Evolutionary conservation across 1,140 invertebrate genomes (phyloP), one percentile per base, ranked within the genome.

Genomic region (Ericerus pela): DNA sequence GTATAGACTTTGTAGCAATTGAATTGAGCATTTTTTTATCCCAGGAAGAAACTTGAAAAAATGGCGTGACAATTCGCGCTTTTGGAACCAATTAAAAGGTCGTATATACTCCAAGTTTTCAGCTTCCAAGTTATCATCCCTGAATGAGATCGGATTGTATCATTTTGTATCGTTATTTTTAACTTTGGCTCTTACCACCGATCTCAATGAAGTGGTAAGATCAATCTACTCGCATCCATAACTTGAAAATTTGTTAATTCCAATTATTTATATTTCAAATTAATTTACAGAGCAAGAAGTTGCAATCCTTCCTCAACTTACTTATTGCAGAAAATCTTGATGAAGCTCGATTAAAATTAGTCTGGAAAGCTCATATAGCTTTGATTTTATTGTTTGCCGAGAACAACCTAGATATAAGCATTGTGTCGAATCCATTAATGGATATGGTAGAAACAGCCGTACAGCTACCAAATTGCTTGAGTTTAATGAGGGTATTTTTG

Each of bases 81-180:
- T 67, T 62, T 74, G 71, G 72, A 72, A 72, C 59, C 72, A 73
- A 60, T 66, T 75, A 10, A 70, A 70, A 62, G 69, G 72, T 5
- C 63, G 72, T 55, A 66, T 75, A 43, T 74, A 68, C 58, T 70
- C 70, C 0, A 74, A 73, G 63, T 69, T 74, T 47, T 69, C 72
- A 0, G 67, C 68, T 18, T 64, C 61, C 12, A 74, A 73, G 66
- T 61, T 75, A 6, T 56, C 66, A 37, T 67, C 69, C 56, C 67
- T 72, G 22, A 64, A 67, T 2, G 66, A 71, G 60, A 62, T 63
- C 58, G 71, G 72, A 1, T 54, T 73, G 4, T 69, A 68, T 37
- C 71, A 75, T 63, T 72, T 73, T 29, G 60, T 73, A 22, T 69
- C 69, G 6, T 62, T 75, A 38, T 73, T 73, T 58, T 55, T 74